Conservation (phyloP, 2,113 vertebrate genomes). For the Catagonus wagneri region DNA sequence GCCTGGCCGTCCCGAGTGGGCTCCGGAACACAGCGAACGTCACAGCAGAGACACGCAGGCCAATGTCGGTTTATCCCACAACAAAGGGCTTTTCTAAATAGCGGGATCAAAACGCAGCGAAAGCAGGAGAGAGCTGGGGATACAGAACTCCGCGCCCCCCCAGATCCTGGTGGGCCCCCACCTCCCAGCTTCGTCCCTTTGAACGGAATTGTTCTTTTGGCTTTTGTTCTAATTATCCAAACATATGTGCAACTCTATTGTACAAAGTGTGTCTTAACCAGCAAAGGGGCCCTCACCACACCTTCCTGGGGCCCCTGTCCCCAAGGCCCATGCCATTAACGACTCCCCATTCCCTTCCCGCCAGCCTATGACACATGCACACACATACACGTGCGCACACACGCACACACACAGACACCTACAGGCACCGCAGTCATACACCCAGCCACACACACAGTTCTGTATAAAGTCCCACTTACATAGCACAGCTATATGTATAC, state of each 20-base stretch:
- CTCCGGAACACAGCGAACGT: slow-evolving; percentile 75
- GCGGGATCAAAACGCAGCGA: slow-evolving; percentile 59
- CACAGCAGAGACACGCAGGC: slow-evolving; percentile 77
- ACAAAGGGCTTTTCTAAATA: slow-evolving; percentile 72
- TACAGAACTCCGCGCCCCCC: slow-evolving; percentile 11
- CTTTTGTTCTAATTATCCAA: slow-evolving; percentile 77
- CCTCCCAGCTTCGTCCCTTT: slow-evolving; percentile 59
- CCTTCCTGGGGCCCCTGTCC: not conserved
- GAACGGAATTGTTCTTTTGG: slow-evolving; percentile 69
- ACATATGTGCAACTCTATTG: slow-evolving; percentile 61
- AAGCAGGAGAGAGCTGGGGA: slow-evolving; percentile 36
- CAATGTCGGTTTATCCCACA: slow-evolving; percentile 80
- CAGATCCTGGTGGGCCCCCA: not conserved
- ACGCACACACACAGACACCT: too few relatives aligned
- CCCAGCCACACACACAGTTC: too few relatives aligned
- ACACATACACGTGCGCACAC: slow-evolving; percentile 8
- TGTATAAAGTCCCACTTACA: not conserved
- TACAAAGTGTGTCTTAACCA: slow-evolving; percentile 38
- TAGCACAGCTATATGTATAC: not conserved
- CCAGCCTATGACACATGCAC: slow-evolving; percentile 55
- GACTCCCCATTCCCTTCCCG: slow-evolving; percentile 7
- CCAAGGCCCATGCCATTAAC: slow-evolving; percentile 4
- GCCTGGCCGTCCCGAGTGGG: slow-evolving; percentile 79
- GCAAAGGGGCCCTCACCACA: not conserved
- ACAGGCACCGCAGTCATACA: too few relatives aligned